phyloP scores from a whole-genome alignment of 2,888 invertebrate species.

The Heteromurus nitidus region DNA sequence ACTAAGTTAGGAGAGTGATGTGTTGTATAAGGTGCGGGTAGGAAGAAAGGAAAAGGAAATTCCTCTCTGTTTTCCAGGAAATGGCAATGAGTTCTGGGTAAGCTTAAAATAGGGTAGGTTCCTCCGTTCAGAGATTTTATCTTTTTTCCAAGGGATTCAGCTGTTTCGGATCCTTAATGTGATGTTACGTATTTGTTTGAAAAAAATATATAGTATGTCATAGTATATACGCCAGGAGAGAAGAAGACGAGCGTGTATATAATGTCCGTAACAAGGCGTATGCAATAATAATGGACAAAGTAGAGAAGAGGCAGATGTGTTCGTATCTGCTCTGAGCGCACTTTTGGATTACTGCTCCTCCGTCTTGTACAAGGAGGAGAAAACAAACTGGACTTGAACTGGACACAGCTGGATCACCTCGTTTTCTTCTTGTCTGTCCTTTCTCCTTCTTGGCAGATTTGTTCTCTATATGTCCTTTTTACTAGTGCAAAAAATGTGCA shows the following conservation, averaged over 20 bases:
- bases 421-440: slow-evolving; percentile 34
- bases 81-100: neutral
- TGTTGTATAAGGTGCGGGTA: too few relatives aligned
- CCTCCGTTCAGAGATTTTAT: neutral
- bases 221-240: too few relatives aligned
- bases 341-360: neutral
- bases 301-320: slow-evolving; percentile 42
- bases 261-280: slow-evolving; percentile 3
- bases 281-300: slow-evolving; percentile 31
- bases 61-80: neutral
- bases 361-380: slow-evolving; percentile 32
- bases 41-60: neutral
- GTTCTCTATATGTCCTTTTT: neutral
- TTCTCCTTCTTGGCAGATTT: slow-evolving; percentile 16
- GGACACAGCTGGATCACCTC: slow-evolving; percentile 59
- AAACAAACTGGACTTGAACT: slow-evolving; percentile 48
- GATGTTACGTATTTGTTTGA: neutral
- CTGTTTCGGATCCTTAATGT: neutral
- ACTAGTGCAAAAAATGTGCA: too few relatives aligned
- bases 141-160: slow-evolving; percentile 12
- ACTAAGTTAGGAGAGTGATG: too few relatives aligned
- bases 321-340: slow-evolving; percentile 9
- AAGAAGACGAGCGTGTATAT: too few relatives aligned
- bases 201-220: slow-evolving; percentile 8
- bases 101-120: neutral